These are phyloP conservation scores for Discoglossus pictus DNA, from an alignment of 2,797 vertebrate genomes.

Conservation along the genomic window DNA sequence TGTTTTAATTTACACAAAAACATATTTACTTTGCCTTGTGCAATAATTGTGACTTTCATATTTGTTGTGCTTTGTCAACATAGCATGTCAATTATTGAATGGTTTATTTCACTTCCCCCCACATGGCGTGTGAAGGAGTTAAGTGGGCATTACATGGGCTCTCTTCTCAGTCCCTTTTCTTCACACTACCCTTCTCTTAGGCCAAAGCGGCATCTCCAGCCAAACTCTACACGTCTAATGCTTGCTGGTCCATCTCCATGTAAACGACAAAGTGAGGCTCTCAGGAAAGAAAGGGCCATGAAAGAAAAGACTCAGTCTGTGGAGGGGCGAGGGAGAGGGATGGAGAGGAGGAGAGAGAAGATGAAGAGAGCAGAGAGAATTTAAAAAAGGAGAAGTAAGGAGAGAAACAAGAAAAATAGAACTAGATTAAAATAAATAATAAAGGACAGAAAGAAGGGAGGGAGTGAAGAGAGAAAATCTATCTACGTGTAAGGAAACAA, in stretches of 20 bases:
- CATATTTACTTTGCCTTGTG: no score
- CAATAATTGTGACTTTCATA: no score
- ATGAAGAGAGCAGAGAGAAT: neutral
- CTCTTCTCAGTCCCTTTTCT: neutral
- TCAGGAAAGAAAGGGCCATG: constrained; percentile 18
- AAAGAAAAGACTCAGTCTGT: constrained; percentile 28
- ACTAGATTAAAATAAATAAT: neutral
- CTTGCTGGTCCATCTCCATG: constrained; percentile 33
- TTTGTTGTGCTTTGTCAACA: no score
- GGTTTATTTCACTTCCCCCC: no score
- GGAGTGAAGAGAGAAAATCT: neutral
- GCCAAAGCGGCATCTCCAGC: constrained; percentile 15
- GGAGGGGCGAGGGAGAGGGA: constrained; percentile 24
- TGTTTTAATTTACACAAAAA: no score
- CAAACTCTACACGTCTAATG: constrained; percentile 20
- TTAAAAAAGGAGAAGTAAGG: no score
- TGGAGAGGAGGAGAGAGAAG: neutral
- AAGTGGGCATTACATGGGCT: no score
- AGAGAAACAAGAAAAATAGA: no score
- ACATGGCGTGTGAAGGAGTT: no score
- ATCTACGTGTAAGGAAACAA: no score
- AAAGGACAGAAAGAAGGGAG: neutral
- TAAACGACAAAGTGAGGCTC: constrained; percentile 12
- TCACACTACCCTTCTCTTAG: constrained; percentile 16
- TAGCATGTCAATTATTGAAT: no score